Conservation (phyloP, 2,888 invertebrate genomes). For the Dryobota labecula region DNA sequence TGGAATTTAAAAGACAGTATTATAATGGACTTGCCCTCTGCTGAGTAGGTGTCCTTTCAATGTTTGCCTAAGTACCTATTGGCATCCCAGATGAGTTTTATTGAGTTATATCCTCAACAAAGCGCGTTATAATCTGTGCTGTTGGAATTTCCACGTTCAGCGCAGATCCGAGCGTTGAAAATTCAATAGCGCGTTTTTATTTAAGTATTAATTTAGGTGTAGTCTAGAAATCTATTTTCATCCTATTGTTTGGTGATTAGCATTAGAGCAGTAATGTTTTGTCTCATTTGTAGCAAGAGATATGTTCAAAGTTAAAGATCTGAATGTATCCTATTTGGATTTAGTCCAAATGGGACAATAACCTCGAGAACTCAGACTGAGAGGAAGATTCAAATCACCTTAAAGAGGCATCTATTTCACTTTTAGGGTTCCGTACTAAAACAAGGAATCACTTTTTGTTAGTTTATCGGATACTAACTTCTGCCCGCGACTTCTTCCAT, state of each 20-base stretch:
- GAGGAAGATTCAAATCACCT: constrained; percentile 25
- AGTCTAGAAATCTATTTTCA: constrained; percentile 1
- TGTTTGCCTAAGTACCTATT: not conserved
- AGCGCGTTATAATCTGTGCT: too few species aligned
- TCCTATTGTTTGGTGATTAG: constrained; percentile 23
- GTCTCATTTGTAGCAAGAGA: constrained; percentile 44
- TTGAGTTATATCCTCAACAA: not conserved
- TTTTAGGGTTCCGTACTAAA: not conserved
- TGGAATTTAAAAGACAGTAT: constrained; percentile 20
- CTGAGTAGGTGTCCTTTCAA: not conserved
- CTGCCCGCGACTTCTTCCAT: too few species aligned
- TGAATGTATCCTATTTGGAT: constrained; percentile 47
- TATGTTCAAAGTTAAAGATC: constrained; percentile 52
- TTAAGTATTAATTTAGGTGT: not conserved
- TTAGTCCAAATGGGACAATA: constrained; percentile 57
- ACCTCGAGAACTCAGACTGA: constrained; percentile 32
- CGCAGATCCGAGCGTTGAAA: not conserved
- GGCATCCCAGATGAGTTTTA: not conserved
- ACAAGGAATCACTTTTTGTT: not conserved
- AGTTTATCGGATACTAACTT: not conserved
- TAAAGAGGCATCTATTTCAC: not conserved
- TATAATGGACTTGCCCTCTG: constrained; percentile 14
- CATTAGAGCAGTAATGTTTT: constrained; percentile 37
- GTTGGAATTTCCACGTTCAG: not conserved
- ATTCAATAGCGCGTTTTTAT: not conserved